Conservation (phyloP, 2,888 invertebrate species). For the Microctonus hyperodae region DNA sequence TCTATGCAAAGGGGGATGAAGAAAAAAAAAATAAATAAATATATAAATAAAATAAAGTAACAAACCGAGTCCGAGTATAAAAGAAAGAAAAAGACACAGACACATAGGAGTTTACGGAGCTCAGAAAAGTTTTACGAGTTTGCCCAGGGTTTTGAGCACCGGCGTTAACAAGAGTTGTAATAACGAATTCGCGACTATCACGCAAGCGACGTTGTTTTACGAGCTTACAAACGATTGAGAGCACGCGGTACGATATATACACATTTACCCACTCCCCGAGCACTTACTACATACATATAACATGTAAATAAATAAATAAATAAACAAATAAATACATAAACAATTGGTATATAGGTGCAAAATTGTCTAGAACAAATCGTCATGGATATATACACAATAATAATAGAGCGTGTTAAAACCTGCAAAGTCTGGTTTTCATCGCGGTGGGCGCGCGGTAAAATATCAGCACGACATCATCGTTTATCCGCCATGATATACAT, state of each 20-base stretch:
- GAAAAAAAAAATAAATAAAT: background rate
- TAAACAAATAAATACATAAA: conserved; percentile 11
- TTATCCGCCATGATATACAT: conserved; percentile 56
- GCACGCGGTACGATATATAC: conserved; percentile 9
- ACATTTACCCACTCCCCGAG: too few relatives aligned
- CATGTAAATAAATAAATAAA: conserved; percentile 3
- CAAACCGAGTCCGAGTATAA: background rate
- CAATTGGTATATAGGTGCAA: conserved; percentile 2
- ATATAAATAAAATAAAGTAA: background rate
- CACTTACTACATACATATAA: background rate
- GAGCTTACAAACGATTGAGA: conserved; percentile 45
- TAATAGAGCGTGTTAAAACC: background rate
- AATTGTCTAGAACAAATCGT: background rate
- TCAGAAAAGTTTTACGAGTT: conserved; percentile 51
- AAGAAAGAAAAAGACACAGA: conserved; percentile 4
- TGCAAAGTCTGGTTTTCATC: background rate
- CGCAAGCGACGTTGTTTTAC: conserved; percentile 52
- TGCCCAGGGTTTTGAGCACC: conserved; percentile 47
- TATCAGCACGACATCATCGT: conserved; percentile 53
- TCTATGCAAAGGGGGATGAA: too few relatives aligned
- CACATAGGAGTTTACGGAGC: conserved; percentile 1
- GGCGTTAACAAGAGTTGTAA: conserved; percentile 56
- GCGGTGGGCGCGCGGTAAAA: conserved; percentile 35
- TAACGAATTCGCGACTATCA: conserved; percentile 60
- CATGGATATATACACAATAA: background rate